Evolutionary conservation across 2,797 vertebrate species (phyloP).

Genomic region (Eremophila alpestris): DNA sequence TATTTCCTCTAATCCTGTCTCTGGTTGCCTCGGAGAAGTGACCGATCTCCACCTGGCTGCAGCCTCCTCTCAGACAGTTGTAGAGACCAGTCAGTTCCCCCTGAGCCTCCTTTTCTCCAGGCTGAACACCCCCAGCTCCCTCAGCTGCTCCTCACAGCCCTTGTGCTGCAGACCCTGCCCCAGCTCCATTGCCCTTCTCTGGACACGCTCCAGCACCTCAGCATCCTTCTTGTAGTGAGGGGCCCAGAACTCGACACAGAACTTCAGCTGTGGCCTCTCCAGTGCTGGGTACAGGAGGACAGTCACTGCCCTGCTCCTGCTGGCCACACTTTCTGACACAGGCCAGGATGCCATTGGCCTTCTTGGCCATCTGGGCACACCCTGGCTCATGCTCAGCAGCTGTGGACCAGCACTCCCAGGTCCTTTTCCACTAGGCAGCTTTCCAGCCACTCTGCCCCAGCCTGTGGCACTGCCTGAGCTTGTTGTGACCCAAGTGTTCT

Average conservation of each 20-base stretch:
- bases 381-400: background rate
- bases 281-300: fast-evolving
- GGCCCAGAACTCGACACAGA: background rate
- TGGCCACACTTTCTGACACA: background rate
- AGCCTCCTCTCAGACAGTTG: background rate
- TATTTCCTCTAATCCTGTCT: background rate
- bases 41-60: background rate
- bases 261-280: background rate
- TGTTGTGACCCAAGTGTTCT: background rate
- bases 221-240: fast-evolving
- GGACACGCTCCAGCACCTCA: background rate
- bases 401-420: fast-evolving
- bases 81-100: background rate
- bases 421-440: background rate
- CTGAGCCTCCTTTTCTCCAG: background rate
- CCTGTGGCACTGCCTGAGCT: fast-evolving
- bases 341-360: background rate
- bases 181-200: background rate
- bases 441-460: background rate
- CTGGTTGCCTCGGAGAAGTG: background rate
- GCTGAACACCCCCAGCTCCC: background rate
- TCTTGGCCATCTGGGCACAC: background rate
- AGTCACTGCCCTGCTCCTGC: background rate
- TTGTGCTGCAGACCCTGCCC: background rate
- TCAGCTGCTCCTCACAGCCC: no score